phyloP scores from a whole-genome alignment of 2,797 vertebrate species.

The Platalea minor region DNA sequence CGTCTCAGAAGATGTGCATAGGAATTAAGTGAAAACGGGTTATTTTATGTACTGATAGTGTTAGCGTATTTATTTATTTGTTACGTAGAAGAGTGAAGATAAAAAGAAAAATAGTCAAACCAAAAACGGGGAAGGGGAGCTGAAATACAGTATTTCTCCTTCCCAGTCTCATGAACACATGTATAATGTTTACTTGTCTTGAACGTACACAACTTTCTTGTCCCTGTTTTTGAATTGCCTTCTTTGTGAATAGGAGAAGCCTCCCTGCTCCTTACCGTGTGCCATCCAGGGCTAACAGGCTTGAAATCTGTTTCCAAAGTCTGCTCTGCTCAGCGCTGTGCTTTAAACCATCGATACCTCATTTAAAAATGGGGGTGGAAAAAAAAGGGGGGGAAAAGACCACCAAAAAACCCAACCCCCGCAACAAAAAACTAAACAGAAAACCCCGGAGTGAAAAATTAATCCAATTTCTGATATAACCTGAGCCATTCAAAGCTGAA shows the following conservation, averaged over 20 bases:
- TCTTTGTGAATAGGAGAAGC: constrained; percentile 39
- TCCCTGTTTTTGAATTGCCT: neutral
- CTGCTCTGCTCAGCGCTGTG: constrained; percentile 45
- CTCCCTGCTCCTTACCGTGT: constrained; percentile 30
- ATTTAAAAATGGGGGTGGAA: neutral
- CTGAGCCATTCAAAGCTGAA: constrained; percentile 35
- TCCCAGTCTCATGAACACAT: constrained; percentile 26
- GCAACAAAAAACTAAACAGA: neutral
- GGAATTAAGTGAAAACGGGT: constrained; percentile 75
- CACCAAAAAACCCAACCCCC: neutral
- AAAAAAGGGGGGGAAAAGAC: neutral
- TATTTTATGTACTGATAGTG: constrained; percentile 73
- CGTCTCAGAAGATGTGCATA: constrained; percentile 70
- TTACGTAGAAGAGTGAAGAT: constrained; percentile 29
- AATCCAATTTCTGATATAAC: constrained; percentile 33
- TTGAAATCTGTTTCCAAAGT: constrained; percentile 61
- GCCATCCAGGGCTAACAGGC: constrained; percentile 15
- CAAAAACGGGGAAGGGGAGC: constrained; percentile 61
- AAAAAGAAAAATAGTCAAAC: constrained; percentile 59
- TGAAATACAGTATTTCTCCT: constrained; percentile 7
- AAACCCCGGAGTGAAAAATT: constrained; percentile 36
- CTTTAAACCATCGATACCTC: constrained; percentile 65
- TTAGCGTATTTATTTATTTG: constrained; percentile 79
- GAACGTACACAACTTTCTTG: constrained; percentile 51
- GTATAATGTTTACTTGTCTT: constrained; percentile 46